Evolutionary conservation across 30 jellyfish, hydroid and myxozoan species (phyloP).

Genomic region (Aurelia sp.): DNA sequence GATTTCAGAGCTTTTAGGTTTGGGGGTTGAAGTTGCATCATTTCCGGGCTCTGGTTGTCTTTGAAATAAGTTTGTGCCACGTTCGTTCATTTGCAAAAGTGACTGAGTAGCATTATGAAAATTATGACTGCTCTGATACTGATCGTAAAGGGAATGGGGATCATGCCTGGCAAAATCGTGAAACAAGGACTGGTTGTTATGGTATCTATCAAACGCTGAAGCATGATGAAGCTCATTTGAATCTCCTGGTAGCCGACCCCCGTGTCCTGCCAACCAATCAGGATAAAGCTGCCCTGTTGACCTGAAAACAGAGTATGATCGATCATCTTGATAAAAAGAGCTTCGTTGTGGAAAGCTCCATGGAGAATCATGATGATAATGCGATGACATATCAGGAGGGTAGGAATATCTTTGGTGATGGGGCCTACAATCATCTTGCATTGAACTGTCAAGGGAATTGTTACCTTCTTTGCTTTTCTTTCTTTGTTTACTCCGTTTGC

Average conservation of each 20-base stretch:
- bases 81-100: conserved; percentile 32
- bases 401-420: conserved; percentile 33
- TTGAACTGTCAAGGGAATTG: not conserved
- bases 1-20: conserved; percentile 30
- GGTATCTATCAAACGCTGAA: not conserved
- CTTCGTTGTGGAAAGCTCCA: conserved; percentile 16
- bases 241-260: not conserved
- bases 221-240: not conserved
- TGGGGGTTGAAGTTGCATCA: not conserved
- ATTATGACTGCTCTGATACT: conserved; percentile 4
- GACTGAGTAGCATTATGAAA: conserved; percentile 63
- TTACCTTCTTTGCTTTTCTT: conserved; percentile 24
- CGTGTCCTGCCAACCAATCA: conserved; percentile 1
- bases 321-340: conserved; percentile 5
- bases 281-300: conserved; percentile 19
- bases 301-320: conserved; percentile 28
- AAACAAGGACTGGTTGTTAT: not conserved
- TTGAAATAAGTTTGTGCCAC: not conserved
- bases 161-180: conserved; percentile 3
- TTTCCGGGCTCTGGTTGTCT: not conserved
- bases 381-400: conserved; percentile 38
- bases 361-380: conserved; percentile 3
- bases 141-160: conserved; percentile 24
- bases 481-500: conserved; percentile 43
- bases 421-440: not conserved